These are phyloP conservation scores for Drosophila setifemur DNA, from an alignment of 1,140 invertebrate species.

Conservation along the genomic window DNA sequence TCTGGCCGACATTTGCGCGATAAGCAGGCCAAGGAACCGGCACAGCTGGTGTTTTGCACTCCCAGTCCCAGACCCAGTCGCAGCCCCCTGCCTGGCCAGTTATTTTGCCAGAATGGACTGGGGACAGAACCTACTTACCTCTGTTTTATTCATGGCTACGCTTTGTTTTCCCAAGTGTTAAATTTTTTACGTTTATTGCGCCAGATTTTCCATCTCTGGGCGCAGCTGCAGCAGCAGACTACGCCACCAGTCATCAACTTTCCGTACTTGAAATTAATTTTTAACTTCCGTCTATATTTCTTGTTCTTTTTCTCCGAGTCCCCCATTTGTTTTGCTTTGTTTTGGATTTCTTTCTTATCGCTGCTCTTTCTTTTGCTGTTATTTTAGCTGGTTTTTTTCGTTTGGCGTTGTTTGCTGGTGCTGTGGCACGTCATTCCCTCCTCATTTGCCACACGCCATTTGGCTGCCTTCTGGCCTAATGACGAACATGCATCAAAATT, in stretches of 20 bases:
- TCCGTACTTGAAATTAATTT: slow-evolving; percentile 75
- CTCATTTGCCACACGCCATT: slow-evolving; percentile 57
- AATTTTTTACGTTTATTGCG: slow-evolving; percentile 78
- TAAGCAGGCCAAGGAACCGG: slow-evolving; percentile 33
- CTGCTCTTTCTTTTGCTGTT: slow-evolving; percentile 6
- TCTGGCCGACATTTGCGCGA: slow-evolving; percentile 27
- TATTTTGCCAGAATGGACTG: not conserved
- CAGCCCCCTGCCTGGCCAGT: slow-evolving; percentile 8
- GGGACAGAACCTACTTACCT: slow-evolving; percentile 50
- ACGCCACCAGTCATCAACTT: slow-evolving; percentile 5
- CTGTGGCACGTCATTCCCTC: slow-evolving; percentile 44
- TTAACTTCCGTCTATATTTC: slow-evolving; percentile 77
- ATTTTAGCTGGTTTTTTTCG: slow-evolving; percentile 6
- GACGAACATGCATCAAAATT: slow-evolving; percentile 72
- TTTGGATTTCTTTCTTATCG: slow-evolving; percentile 42
- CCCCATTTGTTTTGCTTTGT: slow-evolving; percentile 27
- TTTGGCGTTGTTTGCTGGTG: not conserved
- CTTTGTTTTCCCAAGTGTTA: slow-evolving; percentile 61
- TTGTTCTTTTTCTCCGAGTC: slow-evolving; percentile 12
- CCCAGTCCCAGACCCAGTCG: not conserved
- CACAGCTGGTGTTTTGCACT: slow-evolving; percentile 53
- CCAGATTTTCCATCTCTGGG: slow-evolving; percentile 56
- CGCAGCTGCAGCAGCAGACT: slow-evolving; percentile 61
- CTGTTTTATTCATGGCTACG: slow-evolving; percentile 68
- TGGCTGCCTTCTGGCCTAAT: slow-evolving; percentile 46